These are phyloP conservation scores for Stictonetta naevosa DNA, from an alignment of 2,113 vertebrate genomes.

Conservation along the genomic window DNA sequence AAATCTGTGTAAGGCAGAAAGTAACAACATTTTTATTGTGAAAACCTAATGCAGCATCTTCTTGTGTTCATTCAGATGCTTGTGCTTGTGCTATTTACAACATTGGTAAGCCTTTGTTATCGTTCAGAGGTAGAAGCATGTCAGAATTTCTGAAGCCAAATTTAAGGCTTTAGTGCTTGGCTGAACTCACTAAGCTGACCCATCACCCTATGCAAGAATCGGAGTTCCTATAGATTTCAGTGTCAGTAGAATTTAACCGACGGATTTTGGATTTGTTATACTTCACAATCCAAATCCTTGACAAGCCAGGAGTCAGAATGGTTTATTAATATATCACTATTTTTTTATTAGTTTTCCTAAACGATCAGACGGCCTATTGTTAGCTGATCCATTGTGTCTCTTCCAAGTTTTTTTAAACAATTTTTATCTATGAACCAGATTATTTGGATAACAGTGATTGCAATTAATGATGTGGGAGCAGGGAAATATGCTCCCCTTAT, in stretches of 20 bases:
- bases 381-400: slow-evolving; percentile 46
- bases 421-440: slow-evolving; percentile 60
- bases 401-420: neutral
- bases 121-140: slow-evolving; percentile 29
- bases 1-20: slow-evolving; percentile 69
- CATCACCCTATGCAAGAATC: slow-evolving; percentile 27
- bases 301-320: slow-evolving; percentile 53
- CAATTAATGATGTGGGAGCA: slow-evolving; percentile 58
- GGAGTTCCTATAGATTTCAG: neutral
- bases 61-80: neutral
- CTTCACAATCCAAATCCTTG: slow-evolving; percentile 47
- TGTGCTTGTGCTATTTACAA: neutral
- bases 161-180: slow-evolving; percentile 68
- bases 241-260: slow-evolving; percentile 44
- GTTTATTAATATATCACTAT: slow-evolving; percentile 58
- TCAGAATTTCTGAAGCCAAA: slow-evolving; percentile 61
- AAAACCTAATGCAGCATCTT: neutral
- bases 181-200: slow-evolving; percentile 72
- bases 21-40: slow-evolving; percentile 51
- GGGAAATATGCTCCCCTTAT: slow-evolving; percentile 56
- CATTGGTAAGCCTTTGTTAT: neutral
- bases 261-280: slow-evolving; percentile 42
- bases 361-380: slow-evolving; percentile 38
- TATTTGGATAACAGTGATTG: slow-evolving; percentile 61
- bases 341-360: slow-evolving; percentile 58